A percentile compares a stretch with the other conserved stretches of the same genome.
Conservation (phyloP, 2,888 invertebrate genomes). For the Pollenia labialis region DNA sequence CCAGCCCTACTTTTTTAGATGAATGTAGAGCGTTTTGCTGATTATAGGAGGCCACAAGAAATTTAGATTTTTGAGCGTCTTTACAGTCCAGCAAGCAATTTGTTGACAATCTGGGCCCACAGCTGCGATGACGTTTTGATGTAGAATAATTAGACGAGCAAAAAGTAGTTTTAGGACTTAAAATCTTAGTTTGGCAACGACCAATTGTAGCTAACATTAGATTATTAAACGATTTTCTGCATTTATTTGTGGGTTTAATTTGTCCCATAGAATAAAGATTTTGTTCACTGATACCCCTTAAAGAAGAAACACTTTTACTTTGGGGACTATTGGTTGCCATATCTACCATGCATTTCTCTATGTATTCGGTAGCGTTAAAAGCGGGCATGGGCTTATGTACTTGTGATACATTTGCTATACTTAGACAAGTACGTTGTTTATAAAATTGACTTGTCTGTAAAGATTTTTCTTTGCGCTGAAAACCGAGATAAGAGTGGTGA, state of each 20-base stretch:
- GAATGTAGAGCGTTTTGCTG: conserved; percentile 49
- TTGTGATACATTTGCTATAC: conserved; percentile 78
- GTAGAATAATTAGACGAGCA: conserved; percentile 41
- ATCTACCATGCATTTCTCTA: conserved; percentile 78
- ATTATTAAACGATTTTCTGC: conserved; percentile 77
- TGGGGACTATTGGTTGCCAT: conserved; percentile 77
- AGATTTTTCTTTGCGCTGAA: conserved; percentile 78
- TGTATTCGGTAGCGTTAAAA: conserved; percentile 82
- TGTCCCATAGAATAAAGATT: background rate
- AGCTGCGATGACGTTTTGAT: conserved; percentile 80
- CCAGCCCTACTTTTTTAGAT: conserved; percentile 1
- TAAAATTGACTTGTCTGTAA: conserved; percentile 77
- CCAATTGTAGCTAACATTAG: conserved; percentile 73
- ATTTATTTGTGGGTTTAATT: conserved; percentile 4
- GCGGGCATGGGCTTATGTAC: conserved; percentile 82
- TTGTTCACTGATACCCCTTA: conserved; percentile 22
- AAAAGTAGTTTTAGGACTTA: conserved; percentile 13
- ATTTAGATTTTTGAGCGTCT: conserved; percentile 75
- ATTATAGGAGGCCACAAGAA: conserved; percentile 50
- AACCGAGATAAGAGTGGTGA: conserved; percentile 67
- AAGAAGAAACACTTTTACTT: conserved; percentile 69
- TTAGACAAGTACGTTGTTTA: conserved; percentile 76
- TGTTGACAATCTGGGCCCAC: conserved; percentile 77
- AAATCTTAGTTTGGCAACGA: background rate
- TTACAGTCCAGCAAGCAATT: conserved; percentile 64